These are phyloP conservation scores for Drosophila rufa DNA, from an alignment of 1,140 invertebrate species.

Conservation along the genomic window DNA sequence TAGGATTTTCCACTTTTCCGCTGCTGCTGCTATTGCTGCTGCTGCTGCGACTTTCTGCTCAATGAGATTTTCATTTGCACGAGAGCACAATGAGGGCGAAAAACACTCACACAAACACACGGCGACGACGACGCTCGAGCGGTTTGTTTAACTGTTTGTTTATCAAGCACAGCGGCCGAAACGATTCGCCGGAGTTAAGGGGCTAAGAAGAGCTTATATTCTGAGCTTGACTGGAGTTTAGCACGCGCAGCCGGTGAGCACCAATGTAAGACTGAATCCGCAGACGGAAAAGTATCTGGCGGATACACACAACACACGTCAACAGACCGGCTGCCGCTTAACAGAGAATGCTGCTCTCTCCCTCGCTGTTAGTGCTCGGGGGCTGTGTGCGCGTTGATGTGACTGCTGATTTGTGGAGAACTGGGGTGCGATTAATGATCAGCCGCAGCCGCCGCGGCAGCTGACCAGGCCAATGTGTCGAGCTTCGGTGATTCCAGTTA, in stretches of 20 bases:
- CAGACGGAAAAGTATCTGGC: conserved; percentile 50
- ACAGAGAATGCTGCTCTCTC: conserved; percentile 37
- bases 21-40: conserved; percentile 53
- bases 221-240: conserved; percentile 14
- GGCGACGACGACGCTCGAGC: conserved; percentile 44
- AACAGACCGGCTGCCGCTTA: conserved; percentile 47
- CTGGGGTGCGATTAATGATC: conserved; percentile 66
- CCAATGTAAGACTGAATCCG: conserved; percentile 68
- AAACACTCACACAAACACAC: conserved; percentile 35
- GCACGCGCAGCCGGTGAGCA: conserved; percentile 66
- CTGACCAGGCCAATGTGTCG: conserved; percentile 54
- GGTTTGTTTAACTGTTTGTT: conserved; percentile 75
- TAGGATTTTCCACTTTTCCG: conserved; percentile 77
- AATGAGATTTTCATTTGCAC: conserved; percentile 83
- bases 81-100: conserved; percentile 82
- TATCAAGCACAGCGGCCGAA: conserved; percentile 61
- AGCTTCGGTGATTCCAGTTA: conserved; percentile 55
- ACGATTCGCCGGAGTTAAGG: conserved; percentile 32
- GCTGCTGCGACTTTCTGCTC: conserved; percentile 71
- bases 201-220: conserved; percentile 9
- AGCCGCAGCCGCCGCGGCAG: conserved; percentile 40
- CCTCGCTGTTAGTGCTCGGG: conserved; percentile 17
- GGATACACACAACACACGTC: conserved; percentile 70
- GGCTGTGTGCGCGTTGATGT: conserved; percentile 64
- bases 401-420: conserved; percentile 69